Conservation (phyloP, 2,113 vertebrate genomes). For the Chauna torquata region DNA sequence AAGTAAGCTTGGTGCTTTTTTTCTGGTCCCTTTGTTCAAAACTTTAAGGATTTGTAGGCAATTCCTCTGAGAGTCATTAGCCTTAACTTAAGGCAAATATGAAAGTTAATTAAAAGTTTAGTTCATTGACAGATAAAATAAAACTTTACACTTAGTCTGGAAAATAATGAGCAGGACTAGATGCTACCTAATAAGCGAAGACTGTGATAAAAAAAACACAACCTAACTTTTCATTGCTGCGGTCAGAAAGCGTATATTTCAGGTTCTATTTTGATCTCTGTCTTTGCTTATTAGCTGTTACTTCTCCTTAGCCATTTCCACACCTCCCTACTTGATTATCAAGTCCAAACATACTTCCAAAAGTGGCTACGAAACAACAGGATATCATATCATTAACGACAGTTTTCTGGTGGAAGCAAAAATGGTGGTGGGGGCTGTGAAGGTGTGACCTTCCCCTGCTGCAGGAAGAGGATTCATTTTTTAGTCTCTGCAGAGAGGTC, state of each 20-base stretch:
- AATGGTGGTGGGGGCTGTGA: background rate
- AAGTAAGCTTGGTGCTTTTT: background rate
- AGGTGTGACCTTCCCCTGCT: background rate
- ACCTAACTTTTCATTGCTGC: background rate
- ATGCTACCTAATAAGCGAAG: constrained; percentile 31
- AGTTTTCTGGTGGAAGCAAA: background rate
- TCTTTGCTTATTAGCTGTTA: constrained; percentile 15
- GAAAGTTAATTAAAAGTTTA: constrained; percentile 63
- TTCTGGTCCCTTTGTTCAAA: constrained; percentile 19
- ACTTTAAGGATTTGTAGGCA: constrained; percentile 37
- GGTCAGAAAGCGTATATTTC: background rate
- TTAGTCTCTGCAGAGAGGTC: background rate
- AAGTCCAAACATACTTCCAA: background rate
- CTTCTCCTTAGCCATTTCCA: background rate
- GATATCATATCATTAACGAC: background rate
- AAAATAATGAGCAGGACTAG: constrained; percentile 49
- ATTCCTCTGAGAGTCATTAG: constrained; percentile 50
- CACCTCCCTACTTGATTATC: constrained; percentile 19
- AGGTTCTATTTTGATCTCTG: constrained; percentile 11
- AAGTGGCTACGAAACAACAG: background rate
- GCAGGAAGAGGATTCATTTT: background rate
- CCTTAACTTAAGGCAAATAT: constrained; percentile 45
- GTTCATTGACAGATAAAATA: constrained; percentile 47
- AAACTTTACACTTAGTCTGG: constrained; percentile 26
- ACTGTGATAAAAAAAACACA: background rate